Base-by-base conservation (phyloP, 1,140 invertebrate species). In the Branchinecta lynchi region DNA sequence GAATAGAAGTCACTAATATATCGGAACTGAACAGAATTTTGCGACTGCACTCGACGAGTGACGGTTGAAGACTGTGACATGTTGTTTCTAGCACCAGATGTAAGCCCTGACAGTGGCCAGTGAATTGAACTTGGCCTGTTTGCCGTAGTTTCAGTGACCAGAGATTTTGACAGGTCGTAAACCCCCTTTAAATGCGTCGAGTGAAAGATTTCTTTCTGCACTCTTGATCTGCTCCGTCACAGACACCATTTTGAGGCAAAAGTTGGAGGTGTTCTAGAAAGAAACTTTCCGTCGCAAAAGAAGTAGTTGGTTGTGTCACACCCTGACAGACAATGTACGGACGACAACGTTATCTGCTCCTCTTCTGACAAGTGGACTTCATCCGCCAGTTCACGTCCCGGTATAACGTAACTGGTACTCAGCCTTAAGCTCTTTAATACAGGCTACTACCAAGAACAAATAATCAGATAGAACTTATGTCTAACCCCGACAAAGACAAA, bases 121-220 rank as follows among this genome's bases (percentile, higher is more conserved):
- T 51, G 46, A 51, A 51, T 51, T 51, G 46, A 51, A 51, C n/a
- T n/a, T 51, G 46, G 46, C 46, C 46, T 51, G 46, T 51, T 51
- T 51, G 46, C 46, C 46, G 46, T 51, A 51, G 9, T 51, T 51
- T n/a, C 46, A 51, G n/a, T 51, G 46, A 51, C 46, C 46, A 51
- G 46, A n/a, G 46, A 51, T 51, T 51, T 51, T 51, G 46, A 51
- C n/a, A 51, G 46, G 46, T 51, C 46, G 46, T n/a, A 51, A 51
- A 51, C 46, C n/a, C n/a, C n/a, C n/a, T 51, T n/a, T 51, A 51
- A 51, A 51, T n/a, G 46, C n/a, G 46, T 51, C 46, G n/a, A 51
- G 9, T 51, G 46, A 51, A n/a, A 51, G 46, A 9, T 51, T 51
- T n/a, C 46, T n/a, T 51, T 51, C 46, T 9, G 46, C 46, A 51